A percentile compares a stretch with the other conserved stretches of the same genome.
phyloP scores from a whole-genome alignment of 2,888 invertebrate species.

The Didymodactylos carnosus region DNA sequence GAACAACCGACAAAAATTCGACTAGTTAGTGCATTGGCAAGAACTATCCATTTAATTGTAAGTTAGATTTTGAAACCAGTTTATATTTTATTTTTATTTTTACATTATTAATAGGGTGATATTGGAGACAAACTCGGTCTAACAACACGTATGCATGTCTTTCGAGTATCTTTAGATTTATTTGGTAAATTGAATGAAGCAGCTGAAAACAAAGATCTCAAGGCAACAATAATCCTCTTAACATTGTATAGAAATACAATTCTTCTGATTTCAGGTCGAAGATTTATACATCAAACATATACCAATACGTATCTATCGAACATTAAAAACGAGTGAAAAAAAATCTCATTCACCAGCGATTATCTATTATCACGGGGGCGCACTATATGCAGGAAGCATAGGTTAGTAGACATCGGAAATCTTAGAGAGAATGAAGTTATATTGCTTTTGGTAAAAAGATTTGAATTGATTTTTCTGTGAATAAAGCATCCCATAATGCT shows the following conservation, averaged over 20 bases:
- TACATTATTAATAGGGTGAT: background rate
- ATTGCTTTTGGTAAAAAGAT: background rate
- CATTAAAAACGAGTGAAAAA: background rate
- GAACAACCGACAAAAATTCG: background rate
- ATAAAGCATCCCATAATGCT: background rate
- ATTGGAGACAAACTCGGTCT: background rate
- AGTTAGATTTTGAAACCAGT: background rate
- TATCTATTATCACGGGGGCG: slow-evolving; percentile 2
- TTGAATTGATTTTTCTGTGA: background rate
- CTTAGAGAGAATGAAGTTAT: too few relatives aligned
- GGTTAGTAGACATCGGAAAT: too few relatives aligned
- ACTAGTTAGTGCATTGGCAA: background rate
- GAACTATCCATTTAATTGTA: background rate
- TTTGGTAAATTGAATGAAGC: background rate
- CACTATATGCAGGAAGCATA: background rate
- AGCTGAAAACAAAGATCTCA: background rate
- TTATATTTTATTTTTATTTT: background rate
- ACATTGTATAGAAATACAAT: background rate
- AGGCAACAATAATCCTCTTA: background rate
- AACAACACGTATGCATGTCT: background rate
- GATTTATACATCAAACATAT: background rate
- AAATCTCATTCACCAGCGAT: background rate
- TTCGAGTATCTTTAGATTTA: background rate
- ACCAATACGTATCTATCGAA: background rate
- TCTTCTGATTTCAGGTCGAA: background rate